Percentiles rank a stretch among this genome's conserved stretches.
phyloP scores from a whole-genome alignment of 2,888 invertebrate genomes.

The Pristionchus japonicus region DNA sequence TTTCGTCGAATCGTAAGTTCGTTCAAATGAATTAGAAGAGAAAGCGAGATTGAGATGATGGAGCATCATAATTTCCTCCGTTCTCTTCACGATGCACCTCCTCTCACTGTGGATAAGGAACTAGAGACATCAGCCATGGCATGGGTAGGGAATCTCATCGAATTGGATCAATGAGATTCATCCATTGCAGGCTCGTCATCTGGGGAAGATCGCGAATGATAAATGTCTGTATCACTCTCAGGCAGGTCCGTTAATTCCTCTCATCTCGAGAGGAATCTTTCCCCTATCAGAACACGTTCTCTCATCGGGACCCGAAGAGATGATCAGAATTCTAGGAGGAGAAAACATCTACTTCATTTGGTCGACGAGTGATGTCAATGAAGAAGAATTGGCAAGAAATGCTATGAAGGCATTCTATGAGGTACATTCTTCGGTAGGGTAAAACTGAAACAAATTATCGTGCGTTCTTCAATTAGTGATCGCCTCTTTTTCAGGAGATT shows the following conservation, averaged over 20 bases:
- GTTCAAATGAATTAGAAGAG: not conserved
- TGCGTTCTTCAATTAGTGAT: not conserved
- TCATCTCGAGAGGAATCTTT: not conserved
- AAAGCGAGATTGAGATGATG: not conserved
- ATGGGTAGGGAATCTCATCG: not conserved
- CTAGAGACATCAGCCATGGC: not conserved
- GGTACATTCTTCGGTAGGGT: no score
- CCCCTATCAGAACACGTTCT: not conserved
- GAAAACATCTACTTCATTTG: slow-evolving; percentile 46
- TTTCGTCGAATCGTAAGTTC: slow-evolving; percentile 13
- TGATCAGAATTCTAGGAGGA: slow-evolving; percentile 33
- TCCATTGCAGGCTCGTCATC: slow-evolving; percentile 19
- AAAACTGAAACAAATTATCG: not conserved
- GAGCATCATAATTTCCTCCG: slow-evolving; percentile 34
- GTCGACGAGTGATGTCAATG: slow-evolving; percentile 27
- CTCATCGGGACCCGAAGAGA: not conserved
- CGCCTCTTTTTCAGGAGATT: slow-evolving; percentile 50
- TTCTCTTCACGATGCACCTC: slow-evolving; percentile 38
- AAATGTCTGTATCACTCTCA: slow-evolving; percentile 44
- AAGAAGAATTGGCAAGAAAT: slow-evolving; percentile 34
- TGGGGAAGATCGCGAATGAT: not conserved
- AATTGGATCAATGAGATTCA: not conserved
- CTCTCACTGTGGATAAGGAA: not conserved
- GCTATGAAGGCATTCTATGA: slow-evolving; percentile 43
- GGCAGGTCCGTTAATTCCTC: not conserved